These are phyloP conservation scores for Pimephales promelas DNA, from an alignment of 2,113 vertebrate genomes.

Conservation along the genomic window DNA sequence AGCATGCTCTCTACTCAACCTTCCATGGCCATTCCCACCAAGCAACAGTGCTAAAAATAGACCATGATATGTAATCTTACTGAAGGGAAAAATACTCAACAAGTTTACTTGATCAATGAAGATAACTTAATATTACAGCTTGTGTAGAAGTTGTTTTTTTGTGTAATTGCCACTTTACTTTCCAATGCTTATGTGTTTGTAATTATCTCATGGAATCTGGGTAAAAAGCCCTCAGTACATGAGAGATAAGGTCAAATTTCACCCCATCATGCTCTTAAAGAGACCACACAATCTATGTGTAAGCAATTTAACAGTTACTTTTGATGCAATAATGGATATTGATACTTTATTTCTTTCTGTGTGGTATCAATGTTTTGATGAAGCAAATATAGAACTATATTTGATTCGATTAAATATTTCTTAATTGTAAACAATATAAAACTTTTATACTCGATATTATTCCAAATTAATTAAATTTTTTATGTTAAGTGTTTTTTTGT, in stretches of 20 bases:
- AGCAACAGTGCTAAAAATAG: conserved; percentile 76
- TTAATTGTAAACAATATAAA: not conserved
- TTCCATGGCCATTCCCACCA: conserved; percentile 54
- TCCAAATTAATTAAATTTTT: not conserved
- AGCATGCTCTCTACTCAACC: conserved; percentile 64
- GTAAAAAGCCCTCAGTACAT: conserved; percentile 55
- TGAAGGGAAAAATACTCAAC: conserved; percentile 20
- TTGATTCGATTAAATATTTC: not conserved
- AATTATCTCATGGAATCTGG: conserved; percentile 33
- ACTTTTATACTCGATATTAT: not conserved
- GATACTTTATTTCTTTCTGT: too few relatives aligned
- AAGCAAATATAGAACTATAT: not conserved
- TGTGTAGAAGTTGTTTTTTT: not conserved
- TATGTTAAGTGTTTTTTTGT: not conserved
- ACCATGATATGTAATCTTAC: conserved; percentile 62
- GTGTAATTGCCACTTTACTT: not conserved
- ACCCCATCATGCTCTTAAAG: conserved; percentile 66
- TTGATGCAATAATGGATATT: not conserved
- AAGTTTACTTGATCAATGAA: conserved; percentile 23
- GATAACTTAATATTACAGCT: not conserved
- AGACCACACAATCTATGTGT: conserved; percentile 17
- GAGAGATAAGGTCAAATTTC: conserved; percentile 69
- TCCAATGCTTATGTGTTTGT: not conserved
- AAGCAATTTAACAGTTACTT: conserved; percentile 21
- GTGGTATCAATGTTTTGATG: not conserved